Base-by-base conservation (phyloP, 2,113 vertebrate species). In the Blennius ocellaris region DNA sequence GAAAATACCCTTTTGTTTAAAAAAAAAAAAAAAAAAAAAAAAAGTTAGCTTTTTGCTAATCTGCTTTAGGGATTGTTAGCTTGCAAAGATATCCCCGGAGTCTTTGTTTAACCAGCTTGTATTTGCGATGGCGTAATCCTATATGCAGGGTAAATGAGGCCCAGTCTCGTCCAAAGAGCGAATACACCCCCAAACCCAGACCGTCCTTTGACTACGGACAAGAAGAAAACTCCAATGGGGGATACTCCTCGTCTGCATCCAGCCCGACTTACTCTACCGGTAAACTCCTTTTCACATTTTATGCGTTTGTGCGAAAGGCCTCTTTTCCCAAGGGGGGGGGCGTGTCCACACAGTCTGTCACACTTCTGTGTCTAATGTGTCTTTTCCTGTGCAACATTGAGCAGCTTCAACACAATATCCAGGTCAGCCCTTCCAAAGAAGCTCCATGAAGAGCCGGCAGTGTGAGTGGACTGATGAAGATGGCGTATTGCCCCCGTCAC, bases 121-220 rank as follows among this genome's bases (percentile, higher is more conserved):
- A 5, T 59, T n/a, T 61, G 15, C 50, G n/a, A 17, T 64, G 6
- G 5, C 50, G 9, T 7, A 40, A 38, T 6, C 7, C 5, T 54
- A 3, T 71, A 0, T 79, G 52, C 90, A 98, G 98, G 78, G 92
- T 98, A 73, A 92, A 84, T 37, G 94, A 97, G 1, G 94, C 95
- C 11, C 95, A 96, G 37, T 94, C 94, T 0, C 95, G 93, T 1
- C 97, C 97, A 45, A 95, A 76, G 55, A 78, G 94, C 56, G 94
- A 97, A 54, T 96, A 95, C 79, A 95, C 94, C 15, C 95, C 96
- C 43, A 97, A 96, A 66, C 94, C 96, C 21, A 91, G 94, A 82
- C 96, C 96, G 50, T 59, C 74, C 0, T 95, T 93, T 0, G 96
- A 98, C 60, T 95, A 92, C 0, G 92, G 90, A 16, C 95, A 96